phyloP scores from a whole-genome alignment of 1,140 invertebrate species.

The Fopius arisanus region DNA sequence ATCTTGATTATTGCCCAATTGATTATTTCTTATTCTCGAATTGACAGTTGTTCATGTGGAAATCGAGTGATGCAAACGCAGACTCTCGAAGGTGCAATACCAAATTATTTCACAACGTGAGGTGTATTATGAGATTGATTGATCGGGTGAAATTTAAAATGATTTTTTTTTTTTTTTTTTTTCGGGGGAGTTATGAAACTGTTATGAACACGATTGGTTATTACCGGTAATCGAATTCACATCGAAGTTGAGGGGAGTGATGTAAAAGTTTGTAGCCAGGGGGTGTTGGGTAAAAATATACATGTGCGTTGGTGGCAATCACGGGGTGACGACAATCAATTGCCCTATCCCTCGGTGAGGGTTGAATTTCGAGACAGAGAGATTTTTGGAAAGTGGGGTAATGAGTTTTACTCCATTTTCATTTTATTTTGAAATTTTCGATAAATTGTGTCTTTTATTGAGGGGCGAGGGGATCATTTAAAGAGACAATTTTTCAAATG shows the following conservation, averaged over 20 bases:
- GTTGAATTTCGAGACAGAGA: too few relatives aligned
- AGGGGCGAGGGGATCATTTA: too few relatives aligned
- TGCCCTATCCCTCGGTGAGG: background rate
- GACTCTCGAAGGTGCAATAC: background rate
- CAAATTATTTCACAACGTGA: background rate
- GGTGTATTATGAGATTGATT: constrained; percentile 5
- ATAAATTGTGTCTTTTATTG: too few relatives aligned
- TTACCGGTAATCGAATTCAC: background rate
- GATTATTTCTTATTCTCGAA: background rate
- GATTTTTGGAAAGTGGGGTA: too few relatives aligned
- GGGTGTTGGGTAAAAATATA: background rate
- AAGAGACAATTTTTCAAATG: too few relatives aligned
- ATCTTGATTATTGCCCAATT: background rate
- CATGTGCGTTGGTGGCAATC: background rate
- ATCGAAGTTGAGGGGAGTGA: background rate
- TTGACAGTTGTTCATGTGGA: background rate
- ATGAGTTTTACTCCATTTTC: too few relatives aligned
- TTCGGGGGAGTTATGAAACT: background rate
- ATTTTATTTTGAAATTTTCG: too few relatives aligned
- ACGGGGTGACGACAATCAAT: background rate
- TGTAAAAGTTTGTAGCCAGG: background rate
- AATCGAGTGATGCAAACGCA: background rate
- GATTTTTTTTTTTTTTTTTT: background rate
- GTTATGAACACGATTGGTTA: background rate
- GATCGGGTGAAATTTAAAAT: background rate